Evolutionary conservation across 1,140 invertebrate species (phyloP).

Genomic region (Yoshiicerus persimilis): DNA sequence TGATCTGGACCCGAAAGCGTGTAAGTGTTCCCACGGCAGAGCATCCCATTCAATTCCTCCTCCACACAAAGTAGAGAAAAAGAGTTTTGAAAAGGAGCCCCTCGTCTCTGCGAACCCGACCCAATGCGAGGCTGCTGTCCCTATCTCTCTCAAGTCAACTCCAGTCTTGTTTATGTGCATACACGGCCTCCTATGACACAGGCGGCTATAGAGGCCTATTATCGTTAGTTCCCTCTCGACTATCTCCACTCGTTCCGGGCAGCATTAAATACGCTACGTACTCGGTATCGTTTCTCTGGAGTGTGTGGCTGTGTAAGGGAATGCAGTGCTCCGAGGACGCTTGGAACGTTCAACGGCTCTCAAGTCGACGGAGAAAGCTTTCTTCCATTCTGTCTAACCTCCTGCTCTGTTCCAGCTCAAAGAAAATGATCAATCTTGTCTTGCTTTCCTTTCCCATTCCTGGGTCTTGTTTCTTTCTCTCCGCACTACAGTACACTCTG

Average conservation of each 20-base stretch:
- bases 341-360: neutral
- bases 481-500: neutral
- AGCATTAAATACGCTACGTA: neutral
- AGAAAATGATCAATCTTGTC: conserved; percentile 11
- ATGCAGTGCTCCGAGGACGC: neutral
- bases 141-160: too few relatives aligned
- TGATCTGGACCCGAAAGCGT: conserved; percentile 18
- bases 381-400: neutral
- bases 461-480: neutral
- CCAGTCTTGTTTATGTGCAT: too few relatives aligned
- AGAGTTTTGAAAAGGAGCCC: neutral
- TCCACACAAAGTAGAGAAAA: neutral
- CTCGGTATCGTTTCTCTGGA: neutral
- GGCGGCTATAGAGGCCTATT: too few relatives aligned
- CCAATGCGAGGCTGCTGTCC: neutral
- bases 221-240: too few relatives aligned
- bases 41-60: conserved; percentile 1
- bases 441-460: neutral
- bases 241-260: too few relatives aligned
- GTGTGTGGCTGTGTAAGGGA: too few relatives aligned
- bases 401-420: neutral
- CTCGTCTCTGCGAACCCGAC: neutral
- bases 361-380: neutral
- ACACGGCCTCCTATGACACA: too few relatives aligned
- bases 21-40: conserved; percentile 20